Evolutionary conservation across 2,113 vertebrate species (phyloP), one percentile per base, ranked within the genome.

Genomic region (Nothocercus julius): DNA sequence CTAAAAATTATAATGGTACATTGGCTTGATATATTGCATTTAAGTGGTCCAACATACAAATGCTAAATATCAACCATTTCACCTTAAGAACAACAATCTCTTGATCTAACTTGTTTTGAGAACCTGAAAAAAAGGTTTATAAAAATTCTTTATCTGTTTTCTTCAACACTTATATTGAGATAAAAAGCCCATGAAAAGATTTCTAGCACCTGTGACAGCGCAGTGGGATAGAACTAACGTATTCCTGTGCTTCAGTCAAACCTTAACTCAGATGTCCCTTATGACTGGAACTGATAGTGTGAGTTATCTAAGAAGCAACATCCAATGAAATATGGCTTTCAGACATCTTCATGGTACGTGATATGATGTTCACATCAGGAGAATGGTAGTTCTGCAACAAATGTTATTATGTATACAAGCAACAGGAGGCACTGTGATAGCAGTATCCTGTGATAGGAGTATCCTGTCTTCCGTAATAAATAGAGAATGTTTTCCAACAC

Each of bases 221-320:
- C 76, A 94, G 58, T 8, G 5, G 66, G 88, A 54, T 49, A 66
- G 83, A 93, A 86, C 73, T 40, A 78, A 94, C n/a, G 7, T 63
- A 45, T 62, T 86, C 69, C 66, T n/a, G 32, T 83, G 66, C 53
- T 67, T 79, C 40, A 80, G 66, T 80, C 82, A 66, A 40, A 70
- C 54, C 92, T 90, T 93, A 93, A 69, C 62, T 86, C 61, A 27
- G 81, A 81, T 62, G 56, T 69, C 74, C 53, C 83, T 66, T 58
- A 40, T 15, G 56, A 73, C 8, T n/a, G 77, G 77, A 86, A 68
- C 47, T 56, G 47, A 88, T 40, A 58, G 69, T 6, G 53, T 58
- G 69, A 16, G 68, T 95, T 20, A 70, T 82, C 83, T 45, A 80
- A 62, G 58, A 56, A 62, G 80, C 80, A 79, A 47, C 69, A 54